phyloP scores from a whole-genome alignment of 2,113 vertebrate genomes.

The Siphamia tubifer region DNA sequence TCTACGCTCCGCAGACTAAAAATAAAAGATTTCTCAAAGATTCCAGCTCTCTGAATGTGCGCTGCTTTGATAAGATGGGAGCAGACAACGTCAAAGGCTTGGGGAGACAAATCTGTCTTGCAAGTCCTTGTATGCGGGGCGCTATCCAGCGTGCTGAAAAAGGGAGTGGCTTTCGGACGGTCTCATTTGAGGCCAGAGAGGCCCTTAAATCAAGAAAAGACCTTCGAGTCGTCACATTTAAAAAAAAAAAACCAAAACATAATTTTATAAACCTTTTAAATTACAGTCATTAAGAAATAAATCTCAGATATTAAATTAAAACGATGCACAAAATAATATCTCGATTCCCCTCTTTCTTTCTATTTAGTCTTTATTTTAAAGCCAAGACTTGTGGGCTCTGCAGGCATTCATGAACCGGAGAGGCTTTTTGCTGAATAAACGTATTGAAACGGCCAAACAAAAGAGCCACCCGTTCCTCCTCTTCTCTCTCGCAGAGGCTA shows the following conservation, averaged over 20 bases:
- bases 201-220: constrained; percentile 11
- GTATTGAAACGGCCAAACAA: constrained; percentile 85
- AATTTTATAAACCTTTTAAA: not conserved
- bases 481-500: constrained; percentile 79
- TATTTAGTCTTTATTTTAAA: constrained; percentile 41
- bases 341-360: not conserved
- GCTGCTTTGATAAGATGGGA: constrained; percentile 53
- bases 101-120: constrained; percentile 46
- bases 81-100: constrained; percentile 54
- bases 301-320: not conserved
- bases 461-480: constrained; percentile 87
- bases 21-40: constrained; percentile 54
- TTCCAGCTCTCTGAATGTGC: constrained; percentile 21
- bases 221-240: not conserved
- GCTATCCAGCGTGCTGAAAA: constrained; percentile 85
- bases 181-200: constrained; percentile 48
- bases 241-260: no score
- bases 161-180: constrained; percentile 75
- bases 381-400: constrained; percentile 68
- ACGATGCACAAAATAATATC: not conserved
- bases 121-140: constrained; percentile 52
- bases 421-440: constrained; percentile 84
- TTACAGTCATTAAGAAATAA: not conserved
- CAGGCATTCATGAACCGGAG: constrained; percentile 74
- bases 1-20: constrained; percentile 32